phyloP scores from a whole-genome alignment of 2,797 vertebrate species.

The Tadarida brasiliensis region DNA sequence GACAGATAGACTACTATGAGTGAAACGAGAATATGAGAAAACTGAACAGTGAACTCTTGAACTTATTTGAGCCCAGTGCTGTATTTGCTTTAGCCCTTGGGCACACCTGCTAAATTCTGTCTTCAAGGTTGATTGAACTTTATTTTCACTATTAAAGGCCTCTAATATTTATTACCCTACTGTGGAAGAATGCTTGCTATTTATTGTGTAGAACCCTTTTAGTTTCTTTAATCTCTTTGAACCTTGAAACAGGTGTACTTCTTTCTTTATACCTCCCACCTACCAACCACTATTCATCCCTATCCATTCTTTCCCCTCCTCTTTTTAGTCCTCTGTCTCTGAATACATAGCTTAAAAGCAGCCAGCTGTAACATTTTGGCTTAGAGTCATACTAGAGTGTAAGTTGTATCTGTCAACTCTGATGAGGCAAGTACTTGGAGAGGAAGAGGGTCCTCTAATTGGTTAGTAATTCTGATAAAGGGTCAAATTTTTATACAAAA shows the following conservation, averaged over 20 bases:
- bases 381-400: background rate
- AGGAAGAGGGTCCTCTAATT: background rate
- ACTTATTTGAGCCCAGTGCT: background rate
- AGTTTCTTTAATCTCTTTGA: background rate
- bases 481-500: background rate
- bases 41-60: background rate
- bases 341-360: background rate
- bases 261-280: background rate
- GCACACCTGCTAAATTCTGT: background rate
- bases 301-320: background rate
- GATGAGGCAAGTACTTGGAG: background rate
- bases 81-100: background rate
- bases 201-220: background rate
- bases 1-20: background rate
- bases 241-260: background rate
- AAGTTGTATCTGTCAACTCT: background rate
- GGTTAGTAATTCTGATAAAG: constrained; percentile 37
- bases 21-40: background rate
- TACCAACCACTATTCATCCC: background rate
- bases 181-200: background rate
- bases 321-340: background rate
- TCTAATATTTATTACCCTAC: constrained; percentile 7
- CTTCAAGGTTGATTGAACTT: background rate
- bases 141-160: constrained; percentile 39
- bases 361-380: background rate